phyloP scores from a whole-genome alignment of 2,113 vertebrate species.

The Peromyscus californicus region DNA sequence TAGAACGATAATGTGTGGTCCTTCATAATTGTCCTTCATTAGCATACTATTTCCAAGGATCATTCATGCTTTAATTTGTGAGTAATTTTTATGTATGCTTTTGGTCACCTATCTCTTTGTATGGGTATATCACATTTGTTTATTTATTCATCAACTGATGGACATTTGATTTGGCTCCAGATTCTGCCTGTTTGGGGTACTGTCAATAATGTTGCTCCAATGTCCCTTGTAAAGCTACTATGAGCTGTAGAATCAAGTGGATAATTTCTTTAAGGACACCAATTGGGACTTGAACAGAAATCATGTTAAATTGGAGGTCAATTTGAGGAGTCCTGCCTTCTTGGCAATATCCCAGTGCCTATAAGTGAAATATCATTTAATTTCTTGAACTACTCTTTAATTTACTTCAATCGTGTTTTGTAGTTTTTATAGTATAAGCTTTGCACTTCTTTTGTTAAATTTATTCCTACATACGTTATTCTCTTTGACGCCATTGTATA shows the following conservation, averaged over 20 bases:
- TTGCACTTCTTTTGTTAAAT: neutral
- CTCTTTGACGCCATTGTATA: neutral
- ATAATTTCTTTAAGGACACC: neutral
- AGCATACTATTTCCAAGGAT: neutral
- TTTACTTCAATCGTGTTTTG: neutral
- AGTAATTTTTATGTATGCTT: neutral
- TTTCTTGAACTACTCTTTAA: neutral
- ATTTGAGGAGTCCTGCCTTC: neutral
- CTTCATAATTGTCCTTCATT: neutral
- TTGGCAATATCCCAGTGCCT: neutral
- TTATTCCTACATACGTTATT: neutral
- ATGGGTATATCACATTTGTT: neutral
- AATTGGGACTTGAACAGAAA: neutral
- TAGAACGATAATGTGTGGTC: neutral
- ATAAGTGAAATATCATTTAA: neutral
- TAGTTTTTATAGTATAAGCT: neutral
- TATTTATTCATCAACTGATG: neutral
- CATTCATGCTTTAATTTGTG: neutral
- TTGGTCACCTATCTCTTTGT: neutral
- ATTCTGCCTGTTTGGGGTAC: neutral
- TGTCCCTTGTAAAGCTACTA: neutral
- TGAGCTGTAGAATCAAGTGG: neutral
- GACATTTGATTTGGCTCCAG: neutral
- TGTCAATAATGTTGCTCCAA: neutral
- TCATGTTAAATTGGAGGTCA: neutral